These are phyloP conservation scores for Mastomys coucha DNA, from an alignment of 2,113 vertebrate genomes.

Conservation along the genomic window DNA sequence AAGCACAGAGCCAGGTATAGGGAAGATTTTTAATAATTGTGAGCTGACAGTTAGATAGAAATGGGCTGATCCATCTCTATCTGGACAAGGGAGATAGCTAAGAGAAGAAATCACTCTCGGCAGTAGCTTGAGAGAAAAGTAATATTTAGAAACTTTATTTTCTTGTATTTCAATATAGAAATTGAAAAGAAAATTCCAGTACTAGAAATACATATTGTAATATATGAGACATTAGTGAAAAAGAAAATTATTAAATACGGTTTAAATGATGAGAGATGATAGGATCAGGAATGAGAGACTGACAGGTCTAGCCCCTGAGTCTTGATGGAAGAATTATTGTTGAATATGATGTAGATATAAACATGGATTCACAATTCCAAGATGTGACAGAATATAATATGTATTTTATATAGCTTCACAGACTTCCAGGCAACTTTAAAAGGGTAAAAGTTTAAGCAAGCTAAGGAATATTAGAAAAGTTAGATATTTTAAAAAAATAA, in stretches of 20 bases:
- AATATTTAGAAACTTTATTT: constrained; percentile 46
- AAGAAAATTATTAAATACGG: background rate
- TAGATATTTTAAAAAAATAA: background rate
- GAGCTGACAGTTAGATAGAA: background rate
- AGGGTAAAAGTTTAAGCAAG: background rate
- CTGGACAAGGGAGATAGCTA: background rate
- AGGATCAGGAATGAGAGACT: background rate
- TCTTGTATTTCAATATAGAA: constrained; percentile 4
- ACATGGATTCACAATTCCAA: background rate
- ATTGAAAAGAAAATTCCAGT: background rate
- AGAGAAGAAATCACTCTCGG: background rate
- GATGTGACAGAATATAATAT: background rate
- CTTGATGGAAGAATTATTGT: background rate
- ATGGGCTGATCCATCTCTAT: background rate
- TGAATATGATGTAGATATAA: background rate
- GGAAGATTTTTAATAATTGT: background rate
- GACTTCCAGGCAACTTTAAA: background rate
- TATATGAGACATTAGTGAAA: background rate
- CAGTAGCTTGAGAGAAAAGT: background rate
- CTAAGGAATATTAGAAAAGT: background rate
- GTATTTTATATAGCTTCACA: background rate
- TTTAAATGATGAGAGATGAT: background rate
- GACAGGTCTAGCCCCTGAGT: background rate
- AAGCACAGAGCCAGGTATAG: background rate
- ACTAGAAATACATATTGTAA: background rate